Base-by-base conservation (phyloP, 2,888 invertebrate genomes). In the Drosophila macrospina region DNA sequence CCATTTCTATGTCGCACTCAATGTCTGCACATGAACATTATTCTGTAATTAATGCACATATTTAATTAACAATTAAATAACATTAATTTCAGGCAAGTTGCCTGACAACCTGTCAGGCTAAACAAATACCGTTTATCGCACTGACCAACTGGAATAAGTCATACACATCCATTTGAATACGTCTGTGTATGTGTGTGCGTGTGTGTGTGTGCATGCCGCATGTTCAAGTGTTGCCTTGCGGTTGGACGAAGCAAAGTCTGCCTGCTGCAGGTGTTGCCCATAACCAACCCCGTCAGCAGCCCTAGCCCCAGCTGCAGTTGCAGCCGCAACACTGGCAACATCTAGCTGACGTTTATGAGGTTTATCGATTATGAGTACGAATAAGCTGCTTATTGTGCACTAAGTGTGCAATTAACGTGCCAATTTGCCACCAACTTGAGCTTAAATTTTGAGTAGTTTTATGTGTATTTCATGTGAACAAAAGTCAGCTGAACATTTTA, bases 401-500 rank as follows among this genome's bases (percentile, higher is more conserved):
- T 62, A 70, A 82, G 74, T 83, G 75, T 41, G 70, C 88, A 83
- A 75, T 80, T 83, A 78, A 75, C 65, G 69, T 80, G 74, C 65
- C 72, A 74, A 65, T 72, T 75, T 59, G 56, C 65, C 42, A 44
- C 56, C 41, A 48, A 44, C 45, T 69, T 61, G 39, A 61, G 47
- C 67, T 70, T 64, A 26, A 71, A 64, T 52, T 52, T 68, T 45
- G 24, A 50, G 34, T 61, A 45, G 20, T 30, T 24, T 16, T 36
- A 7, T 36, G 11, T 36, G 16, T 7, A 20, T 20, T 48, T 34
- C 13, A 24, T 24, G n/a, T 20, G 20, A 16, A 20, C 16, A 24
- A 8, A 26, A 28, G 28, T 39, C 24, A 37, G 28, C 37, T 26
- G 4, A 6, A 11, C 11, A 3, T 16, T 41, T 20, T 51, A 37